phyloP scores from a whole-genome alignment of 1,140 invertebrate genomes.

The Saxidomus purpurata region DNA sequence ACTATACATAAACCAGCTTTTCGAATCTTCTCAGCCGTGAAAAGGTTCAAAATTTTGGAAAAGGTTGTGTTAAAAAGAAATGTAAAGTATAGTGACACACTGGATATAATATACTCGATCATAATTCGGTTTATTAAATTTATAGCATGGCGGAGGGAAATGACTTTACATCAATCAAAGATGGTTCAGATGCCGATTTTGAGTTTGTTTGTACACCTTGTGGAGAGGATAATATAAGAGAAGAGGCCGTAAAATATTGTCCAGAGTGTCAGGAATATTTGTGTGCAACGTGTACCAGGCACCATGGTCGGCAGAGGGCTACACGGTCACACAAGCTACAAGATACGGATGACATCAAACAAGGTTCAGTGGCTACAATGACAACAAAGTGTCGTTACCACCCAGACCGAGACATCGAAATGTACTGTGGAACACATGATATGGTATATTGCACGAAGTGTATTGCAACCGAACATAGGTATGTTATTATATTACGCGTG shows the following conservation, averaged over 20 bases:
- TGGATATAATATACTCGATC: too few relatives aligned
- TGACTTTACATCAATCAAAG: not conserved
- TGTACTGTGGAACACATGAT: slow-evolving; percentile 2
- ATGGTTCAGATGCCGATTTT: not conserved
- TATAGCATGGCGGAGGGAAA: not conserved
- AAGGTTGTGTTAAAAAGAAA: too few relatives aligned
- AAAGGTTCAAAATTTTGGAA: too few relatives aligned
- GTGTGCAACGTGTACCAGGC: not conserved
- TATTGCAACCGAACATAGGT: slow-evolving; percentile 14
- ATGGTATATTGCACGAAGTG: not conserved
- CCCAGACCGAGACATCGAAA: slow-evolving; percentile 5
- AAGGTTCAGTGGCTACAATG: not conserved
- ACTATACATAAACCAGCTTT: too few relatives aligned
- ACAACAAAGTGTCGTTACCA: not conserved
- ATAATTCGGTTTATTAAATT: too few relatives aligned
- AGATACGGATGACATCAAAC: not conserved
- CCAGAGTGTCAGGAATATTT: not conserved
- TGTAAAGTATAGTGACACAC: too few relatives aligned
- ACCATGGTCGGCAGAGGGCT: not conserved
- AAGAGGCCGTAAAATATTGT: not conserved
- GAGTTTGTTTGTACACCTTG: not conserved
- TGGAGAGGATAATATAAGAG: not conserved
- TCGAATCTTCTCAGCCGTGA: too few relatives aligned
- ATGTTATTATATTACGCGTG: too few relatives aligned
- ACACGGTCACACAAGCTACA: not conserved